phyloP scores from a whole-genome alignment of 2,113 vertebrate species.

The Mixornis gularis region DNA sequence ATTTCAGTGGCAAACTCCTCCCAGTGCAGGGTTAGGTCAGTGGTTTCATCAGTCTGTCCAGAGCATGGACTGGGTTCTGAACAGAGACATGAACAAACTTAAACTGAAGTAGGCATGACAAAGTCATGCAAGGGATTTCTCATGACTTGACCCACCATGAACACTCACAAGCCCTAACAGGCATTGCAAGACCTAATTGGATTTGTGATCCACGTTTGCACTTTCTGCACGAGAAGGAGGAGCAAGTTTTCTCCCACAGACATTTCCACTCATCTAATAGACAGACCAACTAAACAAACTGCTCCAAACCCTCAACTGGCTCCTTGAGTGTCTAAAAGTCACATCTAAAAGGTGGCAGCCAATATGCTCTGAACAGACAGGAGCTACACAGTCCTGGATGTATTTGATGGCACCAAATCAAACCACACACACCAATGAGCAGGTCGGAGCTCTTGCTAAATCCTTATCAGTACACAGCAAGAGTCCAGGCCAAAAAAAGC shows the following conservation, averaged over 20 bases:
- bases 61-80: background rate
- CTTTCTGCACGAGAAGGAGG: background rate
- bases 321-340: background rate
- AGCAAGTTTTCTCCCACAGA: background rate
- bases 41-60: background rate
- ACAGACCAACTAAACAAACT: background rate
- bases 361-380: background rate
- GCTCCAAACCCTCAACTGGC: background rate
- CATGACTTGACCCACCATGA: background rate
- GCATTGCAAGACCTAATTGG: background rate
- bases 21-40: background rate
- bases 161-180: background rate
- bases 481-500: background rate
- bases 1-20: background rate
- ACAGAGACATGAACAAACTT: background rate
- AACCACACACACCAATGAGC: background rate
- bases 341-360: background rate
- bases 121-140: background rate
- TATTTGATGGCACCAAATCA: fast-evolving
- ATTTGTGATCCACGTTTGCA: background rate
- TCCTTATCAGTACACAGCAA: background rate
- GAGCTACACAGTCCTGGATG: background rate
- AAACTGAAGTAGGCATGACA: background rate
- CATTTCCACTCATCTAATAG: background rate
- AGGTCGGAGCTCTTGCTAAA: background rate